These are phyloP conservation scores for Dasypolia templi DNA, from an alignment of 2,888 invertebrate species.

Conservation along the genomic window DNA sequence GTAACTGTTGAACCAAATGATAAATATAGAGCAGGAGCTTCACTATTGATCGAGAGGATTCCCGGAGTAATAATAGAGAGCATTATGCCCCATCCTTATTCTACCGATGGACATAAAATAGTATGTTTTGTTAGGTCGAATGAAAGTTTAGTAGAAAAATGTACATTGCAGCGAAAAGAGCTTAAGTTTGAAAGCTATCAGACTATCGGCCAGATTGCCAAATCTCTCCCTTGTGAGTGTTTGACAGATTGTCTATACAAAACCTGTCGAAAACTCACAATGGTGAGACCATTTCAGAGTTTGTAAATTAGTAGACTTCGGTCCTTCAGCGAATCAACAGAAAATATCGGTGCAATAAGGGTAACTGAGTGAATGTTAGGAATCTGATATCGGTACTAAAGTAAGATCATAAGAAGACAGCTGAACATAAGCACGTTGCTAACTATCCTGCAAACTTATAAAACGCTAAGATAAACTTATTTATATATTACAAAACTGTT, in stretches of 20 bases:
- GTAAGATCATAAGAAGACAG: not conserved
- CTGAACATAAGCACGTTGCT: not conserved
- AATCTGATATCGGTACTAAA: not conserved
- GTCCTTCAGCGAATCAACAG: not conserved
- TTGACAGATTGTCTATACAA: not conserved
- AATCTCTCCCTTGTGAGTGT: not conserved
- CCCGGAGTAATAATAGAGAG: conserved; percentile 61
- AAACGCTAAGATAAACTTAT: not conserved
- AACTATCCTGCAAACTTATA: not conserved
- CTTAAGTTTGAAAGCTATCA: not conserved
- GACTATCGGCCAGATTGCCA: no score
- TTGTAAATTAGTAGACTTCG: not conserved
- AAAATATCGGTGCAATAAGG: not conserved
- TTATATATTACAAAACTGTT: not conserved
- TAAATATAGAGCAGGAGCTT: conserved; percentile 71
- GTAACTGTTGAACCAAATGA: conserved; percentile 56
- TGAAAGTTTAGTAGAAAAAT: not conserved
- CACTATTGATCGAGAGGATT: conserved; percentile 68
- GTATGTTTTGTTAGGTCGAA: not conserved
- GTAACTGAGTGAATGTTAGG: not conserved
- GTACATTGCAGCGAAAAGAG: not conserved
- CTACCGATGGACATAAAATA: conserved; percentile 30
- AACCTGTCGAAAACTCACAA: not conserved
- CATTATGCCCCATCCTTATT: conserved; percentile 52
- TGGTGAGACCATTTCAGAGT: not conserved